Evolutionary conservation across 1,140 invertebrate species (phyloP).

Genomic region (Calliphora vicina): DNA sequence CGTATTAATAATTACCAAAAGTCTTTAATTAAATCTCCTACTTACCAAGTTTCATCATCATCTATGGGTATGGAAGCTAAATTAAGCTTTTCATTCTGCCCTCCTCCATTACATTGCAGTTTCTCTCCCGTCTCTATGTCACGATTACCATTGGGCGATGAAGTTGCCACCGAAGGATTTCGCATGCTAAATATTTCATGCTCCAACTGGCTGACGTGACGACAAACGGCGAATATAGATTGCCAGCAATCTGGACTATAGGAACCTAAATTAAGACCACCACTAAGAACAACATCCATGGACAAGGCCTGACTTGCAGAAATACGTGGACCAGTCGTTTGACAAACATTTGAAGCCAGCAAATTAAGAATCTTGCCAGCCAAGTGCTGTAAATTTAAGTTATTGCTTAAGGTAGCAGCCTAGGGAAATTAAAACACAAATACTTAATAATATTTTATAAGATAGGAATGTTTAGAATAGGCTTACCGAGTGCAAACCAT

Average conservation of each 20-base stretch:
- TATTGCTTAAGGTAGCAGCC: slow-evolving; percentile 78
- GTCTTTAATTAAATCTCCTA: not conserved
- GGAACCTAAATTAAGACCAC: slow-evolving; percentile 87
- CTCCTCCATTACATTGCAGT: slow-evolving; percentile 52
- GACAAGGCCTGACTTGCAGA: slow-evolving; percentile 87
- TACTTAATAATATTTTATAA: not conserved
- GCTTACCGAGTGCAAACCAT: slow-evolving; percentile 85
- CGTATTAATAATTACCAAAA: not conserved
- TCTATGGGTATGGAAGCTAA: slow-evolving; percentile 66
- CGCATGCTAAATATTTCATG: slow-evolving; percentile 83
- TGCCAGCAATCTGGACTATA: slow-evolving; percentile 92
- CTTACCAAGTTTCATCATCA: slow-evolving; percentile 80
- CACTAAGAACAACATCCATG: slow-evolving; percentile 79
- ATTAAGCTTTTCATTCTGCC: slow-evolving; percentile 57
- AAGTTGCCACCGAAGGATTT: slow-evolving; percentile 63
- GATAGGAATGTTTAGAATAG: not conserved
- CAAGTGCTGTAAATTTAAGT: slow-evolving; percentile 78
- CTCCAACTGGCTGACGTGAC: slow-evolving; percentile 90
- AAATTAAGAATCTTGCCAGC: slow-evolving; percentile 61
- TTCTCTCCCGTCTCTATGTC: slow-evolving; percentile 64
- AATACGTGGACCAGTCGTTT: slow-evolving; percentile 73
- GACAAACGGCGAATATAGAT: slow-evolving; percentile 89
- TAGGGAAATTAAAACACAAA: slow-evolving; percentile 50
- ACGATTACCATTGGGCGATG: slow-evolving; percentile 62
- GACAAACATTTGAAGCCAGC: slow-evolving; percentile 61